Evolutionary conservation across 53 echinoderm and acorn worm species (phyloP).

Genomic region (Holothuria leucospilota): DNA sequence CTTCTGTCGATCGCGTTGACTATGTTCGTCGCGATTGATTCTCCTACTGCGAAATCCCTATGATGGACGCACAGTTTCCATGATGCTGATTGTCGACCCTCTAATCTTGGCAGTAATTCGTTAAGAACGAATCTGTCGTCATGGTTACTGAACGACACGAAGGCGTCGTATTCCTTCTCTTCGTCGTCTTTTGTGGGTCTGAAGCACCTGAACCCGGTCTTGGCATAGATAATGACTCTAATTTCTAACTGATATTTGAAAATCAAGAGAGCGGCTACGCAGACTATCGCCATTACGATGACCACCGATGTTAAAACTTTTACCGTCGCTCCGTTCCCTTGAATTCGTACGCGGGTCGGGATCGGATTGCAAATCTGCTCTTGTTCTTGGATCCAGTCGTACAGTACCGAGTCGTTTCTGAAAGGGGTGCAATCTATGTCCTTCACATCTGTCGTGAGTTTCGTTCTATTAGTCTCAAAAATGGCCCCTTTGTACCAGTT

Average conservation of each 20-base stretch:
- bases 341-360: not conserved
- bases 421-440: conserved; percentile 18
- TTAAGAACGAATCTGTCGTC: conserved; percentile 64
- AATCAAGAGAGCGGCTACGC: not conserved
- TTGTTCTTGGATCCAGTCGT: conserved; percentile 14
- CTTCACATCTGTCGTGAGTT: not conserved
- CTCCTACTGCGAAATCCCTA: conserved; percentile 78
- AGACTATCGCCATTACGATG: not conserved
- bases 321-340: not conserved
- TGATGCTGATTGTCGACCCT: conserved; percentile 61
- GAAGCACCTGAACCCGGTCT: conserved; percentile 33
- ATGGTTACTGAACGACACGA: conserved; percentile 73
- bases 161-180: conserved; percentile 64
- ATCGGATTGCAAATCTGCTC: not conserved
- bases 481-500: conserved; percentile 18
- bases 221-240: conserved; percentile 61
- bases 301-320: not conserved
- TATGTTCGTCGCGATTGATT: conserved; percentile 74
- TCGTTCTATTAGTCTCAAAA: conserved; percentile 1
- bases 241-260: conserved; percentile 40
- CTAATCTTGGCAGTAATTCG: conserved; percentile 64
- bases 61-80: conserved; percentile 73
- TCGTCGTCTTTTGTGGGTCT: conserved; percentile 29
- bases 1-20: conserved; percentile 71
- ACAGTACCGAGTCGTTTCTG: not conserved